These are phyloP conservation scores for Macropodus opercularis DNA, from an alignment of 2,797 vertebrate genomes.

Conservation along the genomic window DNA sequence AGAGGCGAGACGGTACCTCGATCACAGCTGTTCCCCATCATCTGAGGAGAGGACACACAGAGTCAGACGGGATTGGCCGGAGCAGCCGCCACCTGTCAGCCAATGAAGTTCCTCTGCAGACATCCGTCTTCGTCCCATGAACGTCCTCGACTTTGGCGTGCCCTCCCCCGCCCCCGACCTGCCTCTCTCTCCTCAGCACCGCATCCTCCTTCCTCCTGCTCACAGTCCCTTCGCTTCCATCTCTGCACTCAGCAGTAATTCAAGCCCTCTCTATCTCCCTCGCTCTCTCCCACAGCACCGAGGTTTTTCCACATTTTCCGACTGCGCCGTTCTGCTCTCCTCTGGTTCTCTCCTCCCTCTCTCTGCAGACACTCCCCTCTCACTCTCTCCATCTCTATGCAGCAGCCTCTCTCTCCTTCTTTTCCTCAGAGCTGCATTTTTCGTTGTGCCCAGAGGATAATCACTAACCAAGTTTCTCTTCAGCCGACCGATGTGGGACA, in stretches of 20 bases:
- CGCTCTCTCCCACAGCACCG: conserved; percentile 25
- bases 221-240: conserved; percentile 29
- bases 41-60: conserved; percentile 76
- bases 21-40: conserved; percentile 97
- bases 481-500: conserved; percentile 66
- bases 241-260: conserved; percentile 59
- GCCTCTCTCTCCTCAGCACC: conserved; percentile 65
- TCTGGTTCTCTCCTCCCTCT: conserved; percentile 10
- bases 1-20: conserved; percentile 86
- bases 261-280: conserved; percentile 59
- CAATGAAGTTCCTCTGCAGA: conserved; percentile 65
- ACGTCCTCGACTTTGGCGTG: conserved; percentile 32
- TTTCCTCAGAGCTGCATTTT: conserved; percentile 24
- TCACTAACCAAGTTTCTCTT: conserved; percentile 55
- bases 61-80: conserved; percentile 71
- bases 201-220: conserved; percentile 41
- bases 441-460: conserved; percentile 37
- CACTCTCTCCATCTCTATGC: conserved; percentile 10
- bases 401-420: conserved; percentile 23
- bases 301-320: conserved; percentile 85
- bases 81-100: conserved; percentile 60
- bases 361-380: conserved; percentile 14
- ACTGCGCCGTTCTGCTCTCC: conserved; percentile 83
- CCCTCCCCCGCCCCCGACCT: conserved; percentile 17
- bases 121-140: conserved; percentile 50